Percentiles rank a stretch among this genome's conserved stretches.
These are phyloP conservation scores for Coilia nasus DNA, from an alignment of 2,797 vertebrate species.

Conservation along the genomic window DNA sequence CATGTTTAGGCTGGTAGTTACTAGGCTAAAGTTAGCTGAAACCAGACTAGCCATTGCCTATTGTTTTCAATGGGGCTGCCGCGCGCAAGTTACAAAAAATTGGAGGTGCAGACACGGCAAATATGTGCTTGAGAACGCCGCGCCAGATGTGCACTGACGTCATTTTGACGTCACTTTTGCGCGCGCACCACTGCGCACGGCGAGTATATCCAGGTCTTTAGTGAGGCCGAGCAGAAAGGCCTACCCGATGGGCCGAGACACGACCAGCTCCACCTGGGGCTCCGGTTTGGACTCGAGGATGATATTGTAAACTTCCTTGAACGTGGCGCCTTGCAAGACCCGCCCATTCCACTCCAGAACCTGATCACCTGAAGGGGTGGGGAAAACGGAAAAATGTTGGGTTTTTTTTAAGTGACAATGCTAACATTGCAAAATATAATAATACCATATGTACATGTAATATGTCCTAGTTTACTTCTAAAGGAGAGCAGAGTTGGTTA, in stretches of 20 bases:
- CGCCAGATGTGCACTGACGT: too few species aligned
- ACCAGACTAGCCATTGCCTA: too few species aligned
- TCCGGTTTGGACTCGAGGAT: conserved; percentile 95
- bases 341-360: conserved; percentile 96
- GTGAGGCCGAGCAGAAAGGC: conserved; percentile 36
- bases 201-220: too few species aligned
- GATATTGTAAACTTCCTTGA: conserved; percentile 97
- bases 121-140: too few species aligned
- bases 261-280: conserved; percentile 93
- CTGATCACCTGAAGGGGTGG: conserved; percentile 84
- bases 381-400: conserved; percentile 17
- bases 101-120: too few species aligned
- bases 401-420: conserved; percentile 36
- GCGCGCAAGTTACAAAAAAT: too few species aligned
- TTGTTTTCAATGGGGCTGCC: too few species aligned
- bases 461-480: background rate
- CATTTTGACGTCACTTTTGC: too few species aligned
- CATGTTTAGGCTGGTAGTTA: too few species aligned
- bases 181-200: too few species aligned
- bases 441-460: background rate
- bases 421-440: background rate
- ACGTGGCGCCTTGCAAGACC: conserved; percentile 91
- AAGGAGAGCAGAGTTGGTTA: background rate
- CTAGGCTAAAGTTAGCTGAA: too few species aligned
- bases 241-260: conserved; percentile 91